These are phyloP conservation scores for Sesamia inferens DNA, from an alignment of 2,888 invertebrate species.

Conservation along the genomic window DNA sequence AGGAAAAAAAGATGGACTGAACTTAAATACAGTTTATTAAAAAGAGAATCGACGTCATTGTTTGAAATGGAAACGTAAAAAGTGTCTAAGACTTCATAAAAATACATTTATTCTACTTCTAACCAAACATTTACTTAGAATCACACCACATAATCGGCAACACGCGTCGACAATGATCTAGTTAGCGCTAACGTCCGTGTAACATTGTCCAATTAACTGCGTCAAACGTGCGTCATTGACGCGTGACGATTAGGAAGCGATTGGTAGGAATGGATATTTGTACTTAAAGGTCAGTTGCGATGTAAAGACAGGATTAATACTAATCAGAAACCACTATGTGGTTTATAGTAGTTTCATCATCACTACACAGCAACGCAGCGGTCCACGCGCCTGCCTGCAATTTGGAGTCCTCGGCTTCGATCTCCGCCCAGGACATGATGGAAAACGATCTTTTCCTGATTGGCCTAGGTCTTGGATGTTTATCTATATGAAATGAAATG, in stretches of 20 bases:
- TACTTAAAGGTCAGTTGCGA: neutral
- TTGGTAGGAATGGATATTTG: neutral
- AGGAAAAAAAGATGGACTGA: too few relatives aligned
- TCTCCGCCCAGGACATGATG: too few relatives aligned
- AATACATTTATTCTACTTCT: neutral
- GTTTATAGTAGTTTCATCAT: too few relatives aligned
- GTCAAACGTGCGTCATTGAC: conserved; percentile 77
- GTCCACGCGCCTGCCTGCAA: too few relatives aligned
- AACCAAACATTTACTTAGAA: conserved; percentile 8
- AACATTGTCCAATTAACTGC: conserved; percentile 82
- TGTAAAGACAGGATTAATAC: neutral
- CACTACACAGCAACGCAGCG: too few relatives aligned
- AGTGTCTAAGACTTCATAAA: neutral
- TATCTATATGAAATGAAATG: too few relatives aligned
- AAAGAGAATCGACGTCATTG: too few relatives aligned
- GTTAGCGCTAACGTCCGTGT: conserved; percentile 77
- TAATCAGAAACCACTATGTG: neutral
- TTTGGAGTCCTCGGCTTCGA: too few relatives aligned
- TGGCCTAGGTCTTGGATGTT: too few relatives aligned
- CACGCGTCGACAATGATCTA: conserved; percentile 74
- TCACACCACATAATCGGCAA: conserved; percentile 52
- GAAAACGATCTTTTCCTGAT: too few relatives aligned
- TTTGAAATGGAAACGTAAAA: too few relatives aligned
- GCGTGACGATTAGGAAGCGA: conserved; percentile 81
- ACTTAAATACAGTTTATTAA: too few relatives aligned